These are phyloP conservation scores for Achlya flavicornis DNA, from an alignment of 2,888 invertebrate genomes.

Conservation along the genomic window DNA sequence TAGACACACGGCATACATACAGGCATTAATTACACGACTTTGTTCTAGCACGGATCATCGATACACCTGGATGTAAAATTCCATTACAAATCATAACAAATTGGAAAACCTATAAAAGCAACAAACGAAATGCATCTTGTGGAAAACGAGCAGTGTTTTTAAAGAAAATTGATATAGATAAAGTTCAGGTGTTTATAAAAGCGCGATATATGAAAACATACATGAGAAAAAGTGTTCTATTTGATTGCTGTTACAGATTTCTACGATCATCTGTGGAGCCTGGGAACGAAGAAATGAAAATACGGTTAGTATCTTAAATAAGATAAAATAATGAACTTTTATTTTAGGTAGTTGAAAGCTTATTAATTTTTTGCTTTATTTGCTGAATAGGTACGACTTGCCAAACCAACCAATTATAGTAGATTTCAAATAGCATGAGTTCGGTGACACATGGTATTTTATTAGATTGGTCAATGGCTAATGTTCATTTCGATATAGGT, in stretches of 20 bases:
- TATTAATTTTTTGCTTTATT: too few relatives aligned
- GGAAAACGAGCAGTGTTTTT: constrained; percentile 64
- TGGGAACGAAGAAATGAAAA: constrained; percentile 34
- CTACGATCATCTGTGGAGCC: constrained; percentile 33
- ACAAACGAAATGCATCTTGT: constrained; percentile 42
- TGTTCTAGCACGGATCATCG: constrained; percentile 54
- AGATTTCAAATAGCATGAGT: too few relatives aligned
- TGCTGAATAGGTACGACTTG: too few relatives aligned
- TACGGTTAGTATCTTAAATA: constrained; percentile 44
- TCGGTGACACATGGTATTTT: too few relatives aligned
- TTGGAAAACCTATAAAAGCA: constrained; percentile 32
- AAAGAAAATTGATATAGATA: constrained; percentile 48
- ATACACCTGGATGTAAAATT: constrained; percentile 68
- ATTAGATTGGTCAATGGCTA: too few relatives aligned
- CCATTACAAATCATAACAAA: constrained; percentile 55
- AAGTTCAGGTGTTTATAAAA: constrained; percentile 56
- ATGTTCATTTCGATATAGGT: too few relatives aligned
- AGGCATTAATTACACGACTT: constrained; percentile 8
- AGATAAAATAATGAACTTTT: too few relatives aligned
- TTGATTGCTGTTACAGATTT: constrained; percentile 66
- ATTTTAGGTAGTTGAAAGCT: too few relatives aligned
- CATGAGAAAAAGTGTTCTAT: constrained; percentile 44
- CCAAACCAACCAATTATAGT: too few relatives aligned
- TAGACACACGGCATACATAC: too few relatives aligned
- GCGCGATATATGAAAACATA: constrained; percentile 47